Base-by-base conservation (phyloP, 2,797 vertebrate species). In the Spheniscus humboldti region DNA sequence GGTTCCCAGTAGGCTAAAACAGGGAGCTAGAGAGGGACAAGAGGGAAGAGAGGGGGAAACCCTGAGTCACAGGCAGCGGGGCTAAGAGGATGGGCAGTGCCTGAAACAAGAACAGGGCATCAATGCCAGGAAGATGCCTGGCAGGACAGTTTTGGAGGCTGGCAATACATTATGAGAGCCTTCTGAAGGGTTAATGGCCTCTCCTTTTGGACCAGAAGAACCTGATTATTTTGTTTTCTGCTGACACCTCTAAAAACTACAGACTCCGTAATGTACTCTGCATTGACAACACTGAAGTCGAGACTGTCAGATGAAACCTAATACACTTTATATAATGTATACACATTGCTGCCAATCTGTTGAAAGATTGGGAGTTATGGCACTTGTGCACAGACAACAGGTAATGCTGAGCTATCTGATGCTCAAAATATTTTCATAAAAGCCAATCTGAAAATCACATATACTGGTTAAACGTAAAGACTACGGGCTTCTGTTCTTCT, bases 361-460 rank as follows among this genome's bases (percentile, higher is more conserved):
- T 45, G 75, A 78, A 76, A 64, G 73, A 81, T 4, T 82, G 33
- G 91, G 56, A 95, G 90, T 73, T 90, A 77, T 7, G 45, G 37
- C 53, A 92, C 91, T 82, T 68, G 66, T 71, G 79, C 92, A 79
- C 2, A 35, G 72, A 88, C 94, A 93, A 95, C 62, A 88, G 62
- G 24, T 75, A 60, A 17, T 64, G 71, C 64, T 93, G 48, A 76
- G 81, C 66, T 82, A 63, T 55, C 69, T 27, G 62, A 88, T 67
- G 66, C 92, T 97, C 94, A 86, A 94, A 97, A 96, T 91, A 92
- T 88, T 95, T 96, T 94, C 68, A 85, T 64, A 62, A 79, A 83
- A 87, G 78, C 66, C 85, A 55, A 88, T 94, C 63, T 63, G 69
- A 93, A 92, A 81, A 90, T 79, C 79, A 80, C 55, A 92, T 43